Evolutionary conservation across 2,888 invertebrate genomes (phyloP).

Genomic region (Dicyrtoma fusca): DNA sequence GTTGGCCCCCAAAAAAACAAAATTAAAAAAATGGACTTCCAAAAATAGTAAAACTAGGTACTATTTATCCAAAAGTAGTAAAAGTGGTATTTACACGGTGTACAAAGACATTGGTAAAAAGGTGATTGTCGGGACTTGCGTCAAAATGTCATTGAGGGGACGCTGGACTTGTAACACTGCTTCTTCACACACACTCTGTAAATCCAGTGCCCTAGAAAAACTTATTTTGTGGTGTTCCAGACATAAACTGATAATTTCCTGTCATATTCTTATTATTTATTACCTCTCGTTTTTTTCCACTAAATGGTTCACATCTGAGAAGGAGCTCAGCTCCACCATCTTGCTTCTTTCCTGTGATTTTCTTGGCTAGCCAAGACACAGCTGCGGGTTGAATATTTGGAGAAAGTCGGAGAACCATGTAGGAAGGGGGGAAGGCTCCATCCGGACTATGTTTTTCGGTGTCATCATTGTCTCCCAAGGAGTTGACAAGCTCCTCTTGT

Average conservation of each 20-base stretch:
- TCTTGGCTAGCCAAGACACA: conserved; percentile 64
- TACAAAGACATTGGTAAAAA: too few species aligned
- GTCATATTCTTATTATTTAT: background rate
- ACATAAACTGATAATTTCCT: background rate
- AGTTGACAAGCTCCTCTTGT: too few species aligned
- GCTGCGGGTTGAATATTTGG: conserved; percentile 62
- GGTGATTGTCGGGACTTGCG: too few species aligned
- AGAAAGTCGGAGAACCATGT: conserved; percentile 63
- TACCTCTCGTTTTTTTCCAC: conserved; percentile 50
- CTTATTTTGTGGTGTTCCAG: background rate
- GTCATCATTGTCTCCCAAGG: background rate
- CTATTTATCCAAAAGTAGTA: too few species aligned
- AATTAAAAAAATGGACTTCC: too few species aligned
- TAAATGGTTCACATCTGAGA: conserved; percentile 62
- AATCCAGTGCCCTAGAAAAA: background rate
- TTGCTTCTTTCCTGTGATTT: conserved; percentile 63
- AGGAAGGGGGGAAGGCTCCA: conserved; percentile 61
- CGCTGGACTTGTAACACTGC: too few species aligned
- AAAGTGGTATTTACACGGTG: too few species aligned
- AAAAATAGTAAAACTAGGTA: too few species aligned
- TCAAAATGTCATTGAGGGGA: too few species aligned
- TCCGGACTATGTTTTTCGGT: background rate
- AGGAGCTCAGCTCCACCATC: conserved; percentile 66
- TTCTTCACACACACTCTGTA: too few species aligned
- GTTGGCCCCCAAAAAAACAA: too few species aligned